Evolutionary conservation across 1,140 invertebrate genomes (phyloP).

Genomic region (Scaptomyza graminum): DNA sequence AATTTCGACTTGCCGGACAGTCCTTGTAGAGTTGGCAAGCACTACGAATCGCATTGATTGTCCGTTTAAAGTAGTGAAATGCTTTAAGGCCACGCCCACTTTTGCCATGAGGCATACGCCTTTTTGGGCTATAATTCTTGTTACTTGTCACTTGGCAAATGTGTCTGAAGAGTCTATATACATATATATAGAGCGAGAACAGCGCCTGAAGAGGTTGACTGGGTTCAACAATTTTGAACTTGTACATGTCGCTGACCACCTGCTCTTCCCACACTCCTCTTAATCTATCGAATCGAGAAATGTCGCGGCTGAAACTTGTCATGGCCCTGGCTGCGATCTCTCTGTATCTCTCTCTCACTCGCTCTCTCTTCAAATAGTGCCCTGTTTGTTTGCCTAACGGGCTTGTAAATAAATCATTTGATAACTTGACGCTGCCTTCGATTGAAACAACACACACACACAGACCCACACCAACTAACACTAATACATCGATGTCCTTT

Average conservation of each 20-base stretch:
- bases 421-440: conserved; percentile 73
- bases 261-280: not conserved
- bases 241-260: conserved; percentile 17
- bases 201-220: conserved; percentile 36
- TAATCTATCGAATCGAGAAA: conserved; percentile 51
- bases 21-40: conserved; percentile 15
- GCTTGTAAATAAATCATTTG: conserved; percentile 81
- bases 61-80: conserved; percentile 30
- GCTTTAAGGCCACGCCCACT: conserved; percentile 23
- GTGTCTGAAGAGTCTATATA: conserved; percentile 26
- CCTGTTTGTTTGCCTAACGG: conserved; percentile 77
- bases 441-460: conserved; percentile 33
- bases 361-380: conserved; percentile 28
- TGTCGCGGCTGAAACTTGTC: conserved; percentile 31
- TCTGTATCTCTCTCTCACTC: not conserved
- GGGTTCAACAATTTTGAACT: conserved; percentile 79
- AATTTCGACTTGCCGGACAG: conserved; percentile 20
- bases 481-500: conserved; percentile 30
- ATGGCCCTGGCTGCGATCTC: conserved; percentile 21
- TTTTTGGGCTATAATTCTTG: conserved; percentile 61
- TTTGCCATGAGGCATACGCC: conserved; percentile 10
- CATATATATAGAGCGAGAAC: conserved; percentile 4
- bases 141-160: conserved; percentile 48
- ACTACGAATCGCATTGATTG: conserved; percentile 2
- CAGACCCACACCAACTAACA: conserved; percentile 7